Evolutionary conservation across 2,113 vertebrate species (phyloP), one percentile per base, ranked within the genome.

Genomic region (Agelaius phoeniceus): DNA sequence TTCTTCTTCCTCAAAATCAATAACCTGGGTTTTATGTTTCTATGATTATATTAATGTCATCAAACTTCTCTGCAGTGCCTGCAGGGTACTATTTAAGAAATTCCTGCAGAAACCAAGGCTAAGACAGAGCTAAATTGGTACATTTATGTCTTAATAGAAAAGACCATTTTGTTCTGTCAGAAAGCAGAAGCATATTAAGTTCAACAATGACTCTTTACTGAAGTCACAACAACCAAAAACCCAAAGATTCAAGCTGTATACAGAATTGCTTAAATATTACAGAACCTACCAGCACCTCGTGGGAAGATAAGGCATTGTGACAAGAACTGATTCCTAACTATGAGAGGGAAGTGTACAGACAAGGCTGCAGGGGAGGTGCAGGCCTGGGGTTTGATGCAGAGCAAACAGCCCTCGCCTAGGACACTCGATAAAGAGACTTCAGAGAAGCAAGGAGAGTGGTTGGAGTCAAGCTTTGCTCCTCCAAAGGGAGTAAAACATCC

Each of bases 391-490:
- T 69, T 1, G 3, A 10, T 1, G 7, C 27, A 49, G 6, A 37
- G 33, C 43, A 84, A 65, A 41, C 0, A 7, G n/a, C 33, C 30
- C 82, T 69, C 3, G 1, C 26, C 61, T 18, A 2, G 0, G 13
- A 14, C 28, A 28, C 15, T 18, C 61, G 57, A 11, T 26, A 23
- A 68, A 57, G 5, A 16, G 16, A 23, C 24, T 80, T 65, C 33
- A 48, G 30, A 52, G n/a, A 76, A 90, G 54, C 9, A 79, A 49
- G 17, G 30, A 41, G 17, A 67, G 15, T 21, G 15, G 18, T 51
- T 1, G 0, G n/a, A 59, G 22, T 35, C 16, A 59, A 24, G n/a
- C 16, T 59, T 59, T 59, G 57, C n/a, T 59, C n/a, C 57, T 59
- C 54, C 35, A 54, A 57, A 76, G 62, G 63, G 54, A 18, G 15